Evolutionary conservation across 2,888 invertebrate species (phyloP).

Genomic region (Anoplius nigerrimus): DNA sequence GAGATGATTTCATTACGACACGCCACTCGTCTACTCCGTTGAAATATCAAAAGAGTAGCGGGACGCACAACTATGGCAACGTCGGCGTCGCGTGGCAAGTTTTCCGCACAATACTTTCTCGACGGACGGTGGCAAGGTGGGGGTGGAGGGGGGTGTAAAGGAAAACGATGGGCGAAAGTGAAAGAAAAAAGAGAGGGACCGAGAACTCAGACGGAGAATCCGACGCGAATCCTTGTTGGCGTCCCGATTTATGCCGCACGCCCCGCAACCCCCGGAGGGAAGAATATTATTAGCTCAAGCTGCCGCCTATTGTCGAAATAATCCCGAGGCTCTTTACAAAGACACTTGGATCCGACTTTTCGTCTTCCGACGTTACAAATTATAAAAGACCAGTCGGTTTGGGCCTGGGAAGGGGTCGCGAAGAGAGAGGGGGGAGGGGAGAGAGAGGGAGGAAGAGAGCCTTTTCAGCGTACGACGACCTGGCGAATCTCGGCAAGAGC

Average conservation of each 20-base stretch:
- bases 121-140: constrained; percentile 17
- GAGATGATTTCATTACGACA: constrained; percentile 74
- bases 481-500: background rate
- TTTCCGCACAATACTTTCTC: constrained; percentile 63
- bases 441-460: too few species aligned
- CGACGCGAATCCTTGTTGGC: constrained; percentile 48
- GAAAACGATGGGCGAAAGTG: constrained; percentile 27
- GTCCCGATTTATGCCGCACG: constrained; percentile 42
- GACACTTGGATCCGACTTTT: background rate
- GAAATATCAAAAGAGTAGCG: constrained; percentile 73
- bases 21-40: constrained; percentile 71
- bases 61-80: constrained; percentile 56
- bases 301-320: constrained; percentile 68
- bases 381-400: too few species aligned
- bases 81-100: constrained; percentile 51
- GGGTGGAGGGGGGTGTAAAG: constrained; percentile 35
- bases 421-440: too few species aligned
- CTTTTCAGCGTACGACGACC: too few species aligned
- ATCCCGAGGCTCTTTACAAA: constrained; percentile 35
- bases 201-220: constrained; percentile 26
- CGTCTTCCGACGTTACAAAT: background rate
- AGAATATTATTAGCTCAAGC: constrained; percentile 72
- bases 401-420: too few species aligned
- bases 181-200: constrained; percentile 41
- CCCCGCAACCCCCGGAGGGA: constrained; percentile 49